Evolutionary conservation across 2,113 vertebrate species (phyloP).

Genomic region (Thamnophis sirtalis): DNA sequence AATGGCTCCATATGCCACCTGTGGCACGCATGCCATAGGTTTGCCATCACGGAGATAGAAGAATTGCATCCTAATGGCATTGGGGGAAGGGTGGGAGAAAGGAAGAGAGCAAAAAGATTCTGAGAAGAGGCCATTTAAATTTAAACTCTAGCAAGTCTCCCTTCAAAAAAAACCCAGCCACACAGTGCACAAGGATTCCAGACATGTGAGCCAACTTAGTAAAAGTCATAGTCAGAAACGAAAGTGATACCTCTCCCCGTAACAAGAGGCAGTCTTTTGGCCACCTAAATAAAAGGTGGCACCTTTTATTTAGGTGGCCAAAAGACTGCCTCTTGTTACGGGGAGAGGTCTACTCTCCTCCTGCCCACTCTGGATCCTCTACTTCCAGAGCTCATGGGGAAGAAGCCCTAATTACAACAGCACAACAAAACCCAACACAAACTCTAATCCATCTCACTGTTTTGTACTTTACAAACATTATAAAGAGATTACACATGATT

Average conservation of each 20-base stretch:
- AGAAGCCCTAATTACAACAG: not conserved
- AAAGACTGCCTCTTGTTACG: not conserved
- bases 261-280: no score
- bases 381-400: not conserved
- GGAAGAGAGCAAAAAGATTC: not conserved
- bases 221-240: not conserved
- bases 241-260: no score
- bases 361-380: no score
- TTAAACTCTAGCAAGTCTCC: not conserved
- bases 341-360: not conserved
- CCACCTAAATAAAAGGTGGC: no score
- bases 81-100: not conserved
- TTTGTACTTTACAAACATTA: not conserved
- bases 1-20: no score
- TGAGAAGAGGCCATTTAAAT: not conserved
- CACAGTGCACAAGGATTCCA: not conserved
- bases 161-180: not conserved
- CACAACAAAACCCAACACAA: not conserved
- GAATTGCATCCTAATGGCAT: not conserved
- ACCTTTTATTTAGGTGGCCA: not conserved
- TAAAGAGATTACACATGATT: conserved; percentile 3
- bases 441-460: not conserved
- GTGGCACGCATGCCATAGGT: no score
- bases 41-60: not conserved
- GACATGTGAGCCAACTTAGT: not conserved